Percentiles rank a stretch among this genome's conserved stretches.
These are phyloP conservation scores for Orientallactaga sibirica DNA, from an alignment of 2,797 vertebrate species.

Conservation along the genomic window DNA sequence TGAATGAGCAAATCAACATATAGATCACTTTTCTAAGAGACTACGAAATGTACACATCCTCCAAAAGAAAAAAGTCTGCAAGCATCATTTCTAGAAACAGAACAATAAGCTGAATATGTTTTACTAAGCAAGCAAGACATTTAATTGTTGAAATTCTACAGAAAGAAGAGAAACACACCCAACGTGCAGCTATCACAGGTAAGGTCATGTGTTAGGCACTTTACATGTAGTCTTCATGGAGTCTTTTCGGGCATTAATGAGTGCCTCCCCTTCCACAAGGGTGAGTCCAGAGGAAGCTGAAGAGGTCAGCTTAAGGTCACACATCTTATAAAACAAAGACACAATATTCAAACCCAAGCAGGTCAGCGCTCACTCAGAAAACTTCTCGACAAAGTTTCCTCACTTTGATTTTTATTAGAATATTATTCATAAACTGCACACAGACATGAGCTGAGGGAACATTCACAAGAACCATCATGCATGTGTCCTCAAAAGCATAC, in stretches of 20 bases:
- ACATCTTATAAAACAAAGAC: background rate
- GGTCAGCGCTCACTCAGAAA: background rate
- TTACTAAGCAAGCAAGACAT: background rate
- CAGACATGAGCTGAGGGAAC: background rate
- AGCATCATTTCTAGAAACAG: slow-evolving; percentile 34
- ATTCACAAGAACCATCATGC: background rate
- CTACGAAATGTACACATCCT: background rate
- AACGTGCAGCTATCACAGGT: background rate
- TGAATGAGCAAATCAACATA: slow-evolving; percentile 24
- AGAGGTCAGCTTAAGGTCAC: background rate
- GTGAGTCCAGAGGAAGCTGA: background rate
- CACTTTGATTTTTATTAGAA: slow-evolving; percentile 24
- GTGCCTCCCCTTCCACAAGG: background rate
- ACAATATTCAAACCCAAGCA: background rate
- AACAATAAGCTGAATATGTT: background rate
- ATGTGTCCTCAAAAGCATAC: background rate
- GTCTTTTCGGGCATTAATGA: background rate
- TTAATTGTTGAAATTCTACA: background rate
- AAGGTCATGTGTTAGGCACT: background rate
- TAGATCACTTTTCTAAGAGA: background rate
- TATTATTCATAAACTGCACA: background rate
- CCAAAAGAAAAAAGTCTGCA: background rate
- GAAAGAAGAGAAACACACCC: background rate
- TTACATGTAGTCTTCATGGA: background rate
- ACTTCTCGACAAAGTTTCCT: background rate